Evolutionary conservation across 2,888 invertebrate genomes (phyloP).

Genomic region (Caenorhabditis afra): DNA sequence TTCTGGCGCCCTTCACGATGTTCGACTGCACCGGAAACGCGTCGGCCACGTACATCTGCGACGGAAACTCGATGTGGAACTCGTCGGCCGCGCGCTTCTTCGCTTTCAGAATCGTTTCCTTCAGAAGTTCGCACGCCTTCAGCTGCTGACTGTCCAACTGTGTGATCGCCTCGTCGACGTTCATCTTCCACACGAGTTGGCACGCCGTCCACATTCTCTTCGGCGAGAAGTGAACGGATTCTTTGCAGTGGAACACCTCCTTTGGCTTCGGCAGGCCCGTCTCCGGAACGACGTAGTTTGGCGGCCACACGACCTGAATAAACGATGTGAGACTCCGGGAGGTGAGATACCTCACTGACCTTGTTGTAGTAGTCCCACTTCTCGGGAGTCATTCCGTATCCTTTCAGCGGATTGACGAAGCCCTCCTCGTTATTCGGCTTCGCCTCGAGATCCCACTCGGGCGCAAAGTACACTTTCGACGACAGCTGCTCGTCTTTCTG

Average conservation of each 20-base stretch:
- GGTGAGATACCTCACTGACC: conserved; percentile 24
- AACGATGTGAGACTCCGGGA: neutral
- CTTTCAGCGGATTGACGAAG: conserved; percentile 68
- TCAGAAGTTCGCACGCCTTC: conserved; percentile 71
- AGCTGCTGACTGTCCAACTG: conserved; percentile 72
- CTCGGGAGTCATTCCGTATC: conserved; percentile 78
- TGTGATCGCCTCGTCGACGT: conserved; percentile 75
- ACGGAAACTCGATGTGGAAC: conserved; percentile 76
- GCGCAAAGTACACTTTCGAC: conserved; percentile 72
- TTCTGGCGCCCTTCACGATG: conserved; percentile 76
- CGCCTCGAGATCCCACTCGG: conserved; percentile 77
- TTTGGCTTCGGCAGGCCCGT: conserved; percentile 78
- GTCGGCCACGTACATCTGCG: conserved; percentile 78
- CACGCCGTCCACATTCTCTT: conserved; percentile 78
- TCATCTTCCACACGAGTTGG: conserved; percentile 76
- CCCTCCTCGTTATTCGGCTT: conserved; percentile 71
- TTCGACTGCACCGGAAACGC: conserved; percentile 76
- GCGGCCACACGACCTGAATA: conserved; percentile 79
- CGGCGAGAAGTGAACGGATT: conserved; percentile 74
- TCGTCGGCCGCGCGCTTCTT: conserved; percentile 74
- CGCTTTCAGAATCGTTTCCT: conserved; percentile 74
- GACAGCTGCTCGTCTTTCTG: conserved; percentile 66
- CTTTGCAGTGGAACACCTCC: conserved; percentile 71
- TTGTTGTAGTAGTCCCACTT: conserved; percentile 80
- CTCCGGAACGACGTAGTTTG: conserved; percentile 78